Base-by-base conservation (phyloP, 2,113 vertebrate species). In the Cynoglossus semilaevis region DNA sequence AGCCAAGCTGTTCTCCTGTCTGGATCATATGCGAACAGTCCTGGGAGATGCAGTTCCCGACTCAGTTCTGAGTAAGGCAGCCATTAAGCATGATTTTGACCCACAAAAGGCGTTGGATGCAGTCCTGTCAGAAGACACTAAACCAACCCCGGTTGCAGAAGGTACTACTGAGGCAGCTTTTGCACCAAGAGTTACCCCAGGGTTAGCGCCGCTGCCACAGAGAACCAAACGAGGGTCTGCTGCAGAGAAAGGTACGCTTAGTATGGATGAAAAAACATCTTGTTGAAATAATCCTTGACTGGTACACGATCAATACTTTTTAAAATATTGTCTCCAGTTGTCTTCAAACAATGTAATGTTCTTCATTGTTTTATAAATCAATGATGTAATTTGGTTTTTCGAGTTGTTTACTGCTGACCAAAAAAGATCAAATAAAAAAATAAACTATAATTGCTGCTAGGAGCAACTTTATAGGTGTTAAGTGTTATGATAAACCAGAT, bases 1-100 rank as follows among this genome's bases (percentile, higher is more conserved):
- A 98, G 95, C 92, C 44, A 92, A 85, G 75, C 90, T 99, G 74
- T 93, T 90, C 87, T 96, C 94, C 9, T 99, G 96, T 83, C 91
- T 99, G 89, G 95, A 96, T 81, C 93, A 94, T 58, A 96, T 99
- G 95, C 92, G 94, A 78, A 85, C 95, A 57, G 91, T 97, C 48
- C 83, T 98, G 61, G 94, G 95, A 72, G 94, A 96, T 36, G 82
- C 93, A 4, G 57, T 96, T 56, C 87, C 93, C 12, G 94, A 98
- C 46, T 91, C 93, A 12, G 67, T 89, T 43, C 85, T 99, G 85
- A 90, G 88, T 63, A 89, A 95, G 85, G 94, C 94, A 37, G 87
- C 94, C 40, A 75, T 98, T 65, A 91, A 80, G 60, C 91, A 87
- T 77, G 90, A 92, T 67, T 99, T 94, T 68, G 94, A 99, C 84